phyloP scores from a whole-genome alignment of 2,888 invertebrate species.

The Neoascia interrupta region DNA sequence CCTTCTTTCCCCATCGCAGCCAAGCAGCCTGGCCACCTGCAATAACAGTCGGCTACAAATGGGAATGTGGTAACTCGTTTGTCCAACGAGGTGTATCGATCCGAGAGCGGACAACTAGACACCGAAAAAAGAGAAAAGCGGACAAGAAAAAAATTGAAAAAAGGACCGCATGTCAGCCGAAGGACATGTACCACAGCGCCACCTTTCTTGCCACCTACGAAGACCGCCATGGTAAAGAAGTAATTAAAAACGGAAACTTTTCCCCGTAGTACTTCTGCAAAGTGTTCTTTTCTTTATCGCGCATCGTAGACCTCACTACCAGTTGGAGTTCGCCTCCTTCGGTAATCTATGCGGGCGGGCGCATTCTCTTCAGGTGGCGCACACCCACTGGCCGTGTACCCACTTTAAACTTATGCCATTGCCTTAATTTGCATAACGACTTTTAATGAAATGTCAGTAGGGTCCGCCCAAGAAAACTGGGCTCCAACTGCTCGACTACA shows the following conservation, averaged over 20 bases:
- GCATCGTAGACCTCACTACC: conserved; percentile 10
- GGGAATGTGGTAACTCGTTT: conserved; percentile 58
- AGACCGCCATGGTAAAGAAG: conserved; percentile 44
- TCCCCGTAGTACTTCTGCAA: neutral
- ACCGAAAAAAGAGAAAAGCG: neutral
- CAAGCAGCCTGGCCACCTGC: conserved; percentile 21
- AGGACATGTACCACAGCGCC: conserved; percentile 44
- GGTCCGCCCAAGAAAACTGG: too few species aligned
- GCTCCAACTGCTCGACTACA: too few species aligned
- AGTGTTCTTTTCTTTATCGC: conserved; percentile 33
- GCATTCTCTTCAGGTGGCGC: conserved; percentile 8
- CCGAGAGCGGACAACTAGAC: conserved; percentile 30
- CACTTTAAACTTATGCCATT: conserved; percentile 40
- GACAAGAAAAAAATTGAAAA: conserved; percentile 6
- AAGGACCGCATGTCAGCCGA: conserved; percentile 59
- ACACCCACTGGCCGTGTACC: conserved; percentile 31
- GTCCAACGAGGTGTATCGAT: conserved; percentile 54
- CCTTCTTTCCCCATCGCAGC: neutral
- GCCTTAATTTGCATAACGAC: conserved; percentile 63
- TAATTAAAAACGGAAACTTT: conserved; percentile 67
- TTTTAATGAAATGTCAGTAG: conserved; percentile 58
- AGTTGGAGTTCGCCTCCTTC: conserved; percentile 44
- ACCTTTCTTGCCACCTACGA: neutral
- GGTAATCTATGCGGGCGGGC: conserved; percentile 20
- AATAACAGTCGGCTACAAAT: conserved; percentile 38